Conservation (phyloP, 2,797 vertebrate species). For the Ciconia nigra region DNA sequence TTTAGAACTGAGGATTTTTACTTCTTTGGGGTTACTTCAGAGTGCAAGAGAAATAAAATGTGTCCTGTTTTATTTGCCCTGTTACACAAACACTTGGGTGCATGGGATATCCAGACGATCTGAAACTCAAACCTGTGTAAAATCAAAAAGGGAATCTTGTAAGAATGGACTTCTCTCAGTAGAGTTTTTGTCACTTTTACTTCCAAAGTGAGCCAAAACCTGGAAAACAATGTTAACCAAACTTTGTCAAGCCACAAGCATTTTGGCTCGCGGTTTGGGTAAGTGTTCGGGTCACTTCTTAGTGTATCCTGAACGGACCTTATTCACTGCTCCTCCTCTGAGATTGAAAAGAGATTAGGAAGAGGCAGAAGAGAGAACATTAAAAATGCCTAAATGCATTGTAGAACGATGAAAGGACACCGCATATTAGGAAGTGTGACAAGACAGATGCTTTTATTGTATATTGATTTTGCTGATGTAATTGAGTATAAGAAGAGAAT, state of each 20-base stretch:
- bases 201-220: background rate
- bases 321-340: background rate
- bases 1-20: background rate
- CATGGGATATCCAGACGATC: background rate
- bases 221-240: background rate
- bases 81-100: background rate
- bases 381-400: background rate
- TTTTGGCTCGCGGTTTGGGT: constrained; percentile 7
- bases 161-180: background rate
- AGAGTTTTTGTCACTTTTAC: constrained; percentile 15
- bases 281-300: background rate
- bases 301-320: background rate
- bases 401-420: background rate
- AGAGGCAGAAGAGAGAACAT: background rate
- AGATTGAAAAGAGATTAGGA: background rate
- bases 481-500: background rate
- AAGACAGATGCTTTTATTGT: background rate
- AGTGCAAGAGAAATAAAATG: background rate
- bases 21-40: background rate
- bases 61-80: background rate
- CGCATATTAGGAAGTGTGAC: background rate
- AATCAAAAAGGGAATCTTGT: background rate
- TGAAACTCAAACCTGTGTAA: background rate
- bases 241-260: constrained; percentile 18
- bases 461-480: background rate